These are phyloP conservation scores for Sinodicranocentrus sp. DNA, from an alignment of 2,888 invertebrate species.

Conservation along the genomic window DNA sequence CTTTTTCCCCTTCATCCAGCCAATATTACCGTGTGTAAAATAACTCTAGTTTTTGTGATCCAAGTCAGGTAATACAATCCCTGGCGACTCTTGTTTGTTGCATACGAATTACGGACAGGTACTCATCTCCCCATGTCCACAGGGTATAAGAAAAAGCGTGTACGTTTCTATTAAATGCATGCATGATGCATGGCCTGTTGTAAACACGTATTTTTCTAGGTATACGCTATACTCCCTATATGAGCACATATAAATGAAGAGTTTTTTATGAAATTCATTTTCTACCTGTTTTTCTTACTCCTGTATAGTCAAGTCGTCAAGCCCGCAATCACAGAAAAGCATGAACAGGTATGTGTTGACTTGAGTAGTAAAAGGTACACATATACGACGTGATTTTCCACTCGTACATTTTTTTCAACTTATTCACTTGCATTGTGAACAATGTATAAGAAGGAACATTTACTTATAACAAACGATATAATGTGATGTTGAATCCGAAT, in stretches of 20 bases:
- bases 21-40: slow-evolving; percentile 5
- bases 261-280: slow-evolving; percentile 19
- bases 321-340: slow-evolving; percentile 31
- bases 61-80: too few relatives aligned
- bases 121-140: slow-evolving; percentile 39
- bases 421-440: neutral
- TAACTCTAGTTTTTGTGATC: neutral
- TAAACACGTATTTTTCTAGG: neutral
- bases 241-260: neutral
- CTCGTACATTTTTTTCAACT: slow-evolving; percentile 31
- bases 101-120: slow-evolving; percentile 41
- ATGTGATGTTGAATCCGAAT: slow-evolving; percentile 42
- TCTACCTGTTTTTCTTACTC: slow-evolving; percentile 49
- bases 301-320: neutral
- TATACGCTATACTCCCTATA: neutral
- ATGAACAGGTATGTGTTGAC: slow-evolving; percentile 15
- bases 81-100: neutral
- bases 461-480: slow-evolving; percentile 31
- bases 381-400: slow-evolving; percentile 27
- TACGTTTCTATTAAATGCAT: neutral
- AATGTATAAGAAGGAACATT: too few relatives aligned
- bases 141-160: slow-evolving; percentile 7
- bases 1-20: neutral
- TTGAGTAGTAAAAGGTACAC: neutral
- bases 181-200: neutral